These are phyloP conservation scores for Lycodopsis pacificus DNA, from an alignment of 2,797 vertebrate species.

Conservation along the genomic window DNA sequence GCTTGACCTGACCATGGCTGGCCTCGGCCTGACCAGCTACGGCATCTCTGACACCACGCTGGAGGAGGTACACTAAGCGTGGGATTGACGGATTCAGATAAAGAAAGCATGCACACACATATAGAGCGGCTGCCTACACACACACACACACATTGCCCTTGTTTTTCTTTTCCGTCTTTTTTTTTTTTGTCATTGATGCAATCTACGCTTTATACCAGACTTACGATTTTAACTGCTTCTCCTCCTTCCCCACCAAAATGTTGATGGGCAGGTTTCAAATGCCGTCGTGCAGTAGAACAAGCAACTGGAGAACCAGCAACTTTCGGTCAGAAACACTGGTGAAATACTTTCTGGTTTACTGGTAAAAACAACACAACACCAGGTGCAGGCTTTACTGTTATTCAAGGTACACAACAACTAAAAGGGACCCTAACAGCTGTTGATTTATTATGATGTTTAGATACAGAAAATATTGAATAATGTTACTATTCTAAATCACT, in stretches of 20 bases:
- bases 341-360: too few species aligned
- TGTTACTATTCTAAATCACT: too few species aligned
- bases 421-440: too few species aligned
- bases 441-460: too few species aligned
- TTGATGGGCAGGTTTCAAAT: slow-evolving; percentile 2
- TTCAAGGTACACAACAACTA: too few species aligned
- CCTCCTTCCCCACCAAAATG: neutral
- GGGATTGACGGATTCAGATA: slow-evolving; percentile 9
- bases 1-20: slow-evolving; percentile 89
- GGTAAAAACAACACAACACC: too few species aligned
- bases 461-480: too few species aligned
- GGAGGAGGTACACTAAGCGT: slow-evolving; percentile 89
- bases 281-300: neutral
- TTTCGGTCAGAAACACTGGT: neutral
- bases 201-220: neutral
- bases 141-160: neutral
- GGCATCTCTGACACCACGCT: slow-evolving; percentile 97
- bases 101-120: slow-evolving; percentile 1
- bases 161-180: neutral
- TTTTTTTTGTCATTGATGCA: neutral
- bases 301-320: neutral
- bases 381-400: too few species aligned
- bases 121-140: neutral
- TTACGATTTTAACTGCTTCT: neutral
- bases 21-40: slow-evolving; percentile 93